Evolutionary conservation across 2,797 vertebrate species (phyloP).

Genomic region (Coranthus polyacanthus): DNA sequence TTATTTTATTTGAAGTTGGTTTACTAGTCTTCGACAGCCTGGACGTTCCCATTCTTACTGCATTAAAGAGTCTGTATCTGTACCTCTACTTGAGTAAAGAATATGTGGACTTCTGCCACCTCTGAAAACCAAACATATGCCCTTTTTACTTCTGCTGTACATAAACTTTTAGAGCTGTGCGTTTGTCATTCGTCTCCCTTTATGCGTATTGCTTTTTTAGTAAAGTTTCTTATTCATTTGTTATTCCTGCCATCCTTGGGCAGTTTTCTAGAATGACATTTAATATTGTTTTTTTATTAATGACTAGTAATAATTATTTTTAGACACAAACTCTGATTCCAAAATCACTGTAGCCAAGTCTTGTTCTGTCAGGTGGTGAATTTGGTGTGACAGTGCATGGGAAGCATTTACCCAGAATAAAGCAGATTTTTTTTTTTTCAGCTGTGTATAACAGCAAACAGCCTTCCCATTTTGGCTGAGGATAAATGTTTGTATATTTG

Average conservation of each 20-base stretch:
- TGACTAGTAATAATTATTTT: neutral
- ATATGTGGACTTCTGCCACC: no score
- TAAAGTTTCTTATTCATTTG: no score
- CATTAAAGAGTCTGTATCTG: no score
- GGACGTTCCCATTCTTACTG: no score
- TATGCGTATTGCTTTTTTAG: no score
- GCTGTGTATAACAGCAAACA: slow-evolving; percentile 15
- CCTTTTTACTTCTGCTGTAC: slow-evolving; percentile 10
- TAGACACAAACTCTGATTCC: slow-evolving; percentile 4
- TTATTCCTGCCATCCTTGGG: no score
- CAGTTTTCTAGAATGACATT: neutral
- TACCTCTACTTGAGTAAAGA: no score
- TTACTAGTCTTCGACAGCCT: no score
- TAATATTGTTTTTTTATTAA: neutral
- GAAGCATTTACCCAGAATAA: slow-evolving; percentile 50
- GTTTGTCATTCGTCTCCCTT: no score
- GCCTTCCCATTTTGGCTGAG: slow-evolving; percentile 37
- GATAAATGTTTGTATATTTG: slow-evolving; percentile 59
- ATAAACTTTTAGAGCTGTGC: neutral
- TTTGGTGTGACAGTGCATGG: slow-evolving; percentile 28
- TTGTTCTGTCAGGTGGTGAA: no score
- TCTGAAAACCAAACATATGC: slow-evolving; percentile 26
- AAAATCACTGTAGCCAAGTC: slow-evolving; percentile 24
- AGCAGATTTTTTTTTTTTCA: slow-evolving; percentile 19
- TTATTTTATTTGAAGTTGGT: no score